These are phyloP conservation scores for Mongoloraphidia duomilia DNA, from an alignment of 2,888 invertebrate genomes.

Conservation along the genomic window DNA sequence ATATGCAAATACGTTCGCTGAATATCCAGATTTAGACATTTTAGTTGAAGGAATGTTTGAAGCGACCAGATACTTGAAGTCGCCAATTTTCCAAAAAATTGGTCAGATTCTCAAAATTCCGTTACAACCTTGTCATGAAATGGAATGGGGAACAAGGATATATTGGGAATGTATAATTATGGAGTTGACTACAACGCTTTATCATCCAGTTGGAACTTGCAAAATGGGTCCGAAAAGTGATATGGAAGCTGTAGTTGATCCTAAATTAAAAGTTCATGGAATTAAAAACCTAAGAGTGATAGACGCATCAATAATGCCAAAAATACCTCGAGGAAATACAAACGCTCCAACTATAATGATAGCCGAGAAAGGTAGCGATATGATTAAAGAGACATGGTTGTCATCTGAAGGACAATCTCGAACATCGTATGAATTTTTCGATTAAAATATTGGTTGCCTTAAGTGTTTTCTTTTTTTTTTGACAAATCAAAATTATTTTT, in stretches of 20 bases:
- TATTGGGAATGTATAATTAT: constrained; percentile 51
- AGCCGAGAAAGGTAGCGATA: constrained; percentile 29
- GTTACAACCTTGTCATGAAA: constrained; percentile 40
- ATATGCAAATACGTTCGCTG: constrained; percentile 51
- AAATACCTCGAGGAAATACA: constrained; percentile 34
- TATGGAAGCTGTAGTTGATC: constrained; percentile 47
- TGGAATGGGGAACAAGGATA: constrained; percentile 43
- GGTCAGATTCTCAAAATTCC: constrained; percentile 40
- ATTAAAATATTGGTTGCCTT: too few relatives aligned
- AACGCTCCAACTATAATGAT: constrained; percentile 32
- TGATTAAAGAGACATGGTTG: constrained; percentile 20
- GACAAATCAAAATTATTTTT: too few relatives aligned
- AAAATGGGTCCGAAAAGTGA: constrained; percentile 55
- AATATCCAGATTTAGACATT: constrained; percentile 44
- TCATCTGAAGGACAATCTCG: neutral
- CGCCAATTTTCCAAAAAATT: constrained; percentile 39
- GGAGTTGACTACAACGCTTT: constrained; percentile 55
- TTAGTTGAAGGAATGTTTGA: constrained; percentile 46
- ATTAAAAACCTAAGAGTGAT: constrained; percentile 46
- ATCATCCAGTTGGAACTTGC: constrained; percentile 53
- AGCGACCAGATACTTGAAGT: constrained; percentile 40
- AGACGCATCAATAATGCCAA: constrained; percentile 53
- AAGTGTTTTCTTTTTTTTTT: too few relatives aligned
- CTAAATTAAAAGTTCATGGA: constrained; percentile 45
- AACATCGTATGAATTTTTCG: too few relatives aligned